These are phyloP conservation scores for Cydia splendana DNA, from an alignment of 1,140 invertebrate species.

Conservation along the genomic window DNA sequence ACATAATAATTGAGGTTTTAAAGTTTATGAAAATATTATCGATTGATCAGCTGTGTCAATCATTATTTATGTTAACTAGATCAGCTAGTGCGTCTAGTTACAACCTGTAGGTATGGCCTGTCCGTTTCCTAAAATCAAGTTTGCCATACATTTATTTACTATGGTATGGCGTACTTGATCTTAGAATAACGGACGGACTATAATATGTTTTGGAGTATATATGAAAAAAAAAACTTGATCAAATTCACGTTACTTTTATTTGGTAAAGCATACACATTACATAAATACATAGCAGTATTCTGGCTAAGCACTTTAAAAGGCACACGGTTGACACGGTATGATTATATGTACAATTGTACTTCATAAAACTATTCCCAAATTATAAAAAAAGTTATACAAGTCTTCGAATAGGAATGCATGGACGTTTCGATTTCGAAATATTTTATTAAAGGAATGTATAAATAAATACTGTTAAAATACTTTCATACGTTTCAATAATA, in stretches of 20 bases:
- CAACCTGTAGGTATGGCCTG: no score
- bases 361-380: constrained; percentile 49
- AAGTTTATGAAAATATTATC: no score
- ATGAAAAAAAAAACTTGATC: not conserved
- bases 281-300: constrained; percentile 55
- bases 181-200: no score
- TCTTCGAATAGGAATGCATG: constrained; percentile 26
- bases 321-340: constrained; percentile 53
- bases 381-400: constrained; percentile 39
- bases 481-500: constrained; percentile 46
- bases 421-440: constrained; percentile 11
- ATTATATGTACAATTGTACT: constrained; percentile 46
- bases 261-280: constrained; percentile 63
- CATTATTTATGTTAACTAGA: no score
- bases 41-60: no score
- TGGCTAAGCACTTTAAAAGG: constrained; percentile 54
- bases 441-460: constrained; percentile 49
- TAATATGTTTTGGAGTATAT: not conserved
- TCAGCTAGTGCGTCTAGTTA: no score
- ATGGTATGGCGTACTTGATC: no score
- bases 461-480: constrained; percentile 51
- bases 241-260: constrained; percentile 56
- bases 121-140: no score
- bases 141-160: no score
- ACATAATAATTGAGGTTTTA: no score